Evolutionary conservation across 2,113 vertebrate species (phyloP).

Genomic region (Psophia crepitans): DNA sequence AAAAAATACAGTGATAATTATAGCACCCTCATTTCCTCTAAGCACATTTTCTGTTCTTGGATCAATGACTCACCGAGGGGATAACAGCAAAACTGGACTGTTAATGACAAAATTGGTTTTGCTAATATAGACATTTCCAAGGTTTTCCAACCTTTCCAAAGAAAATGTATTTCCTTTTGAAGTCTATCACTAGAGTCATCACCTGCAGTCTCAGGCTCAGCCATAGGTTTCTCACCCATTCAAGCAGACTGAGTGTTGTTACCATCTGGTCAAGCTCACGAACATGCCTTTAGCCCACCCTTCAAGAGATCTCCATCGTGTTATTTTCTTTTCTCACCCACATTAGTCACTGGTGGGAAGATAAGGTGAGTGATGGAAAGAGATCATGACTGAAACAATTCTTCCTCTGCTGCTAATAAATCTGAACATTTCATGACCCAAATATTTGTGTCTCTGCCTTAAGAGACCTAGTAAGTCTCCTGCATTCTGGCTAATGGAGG

Average conservation of each 20-base stretch:
- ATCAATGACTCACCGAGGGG: neutral
- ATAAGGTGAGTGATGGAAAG: neutral
- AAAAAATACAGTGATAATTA: neutral
- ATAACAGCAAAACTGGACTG: neutral
- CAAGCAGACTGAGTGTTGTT: neutral
- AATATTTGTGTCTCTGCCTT: neutral
- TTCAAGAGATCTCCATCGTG: neutral
- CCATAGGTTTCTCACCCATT: neutral
- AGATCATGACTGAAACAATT: neutral
- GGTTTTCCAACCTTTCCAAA: neutral
- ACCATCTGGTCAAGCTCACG: neutral
- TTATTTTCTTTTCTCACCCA: neutral
- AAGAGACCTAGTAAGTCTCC: neutral
- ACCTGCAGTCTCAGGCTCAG: neutral
- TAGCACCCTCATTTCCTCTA: neutral
- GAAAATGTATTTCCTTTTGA: neutral
- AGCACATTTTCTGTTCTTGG: neutral
- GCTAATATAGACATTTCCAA: neutral
- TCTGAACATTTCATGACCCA: neutral
- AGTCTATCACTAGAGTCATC: neutral
- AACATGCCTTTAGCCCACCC: neutral
- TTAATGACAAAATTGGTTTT: neutral
- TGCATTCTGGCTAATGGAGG: neutral
- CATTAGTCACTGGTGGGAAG: neutral
- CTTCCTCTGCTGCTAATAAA: neutral